phyloP scores from a whole-genome alignment of 92 coral and sea anemone species.

The Palythoa caribaeorum region DNA sequence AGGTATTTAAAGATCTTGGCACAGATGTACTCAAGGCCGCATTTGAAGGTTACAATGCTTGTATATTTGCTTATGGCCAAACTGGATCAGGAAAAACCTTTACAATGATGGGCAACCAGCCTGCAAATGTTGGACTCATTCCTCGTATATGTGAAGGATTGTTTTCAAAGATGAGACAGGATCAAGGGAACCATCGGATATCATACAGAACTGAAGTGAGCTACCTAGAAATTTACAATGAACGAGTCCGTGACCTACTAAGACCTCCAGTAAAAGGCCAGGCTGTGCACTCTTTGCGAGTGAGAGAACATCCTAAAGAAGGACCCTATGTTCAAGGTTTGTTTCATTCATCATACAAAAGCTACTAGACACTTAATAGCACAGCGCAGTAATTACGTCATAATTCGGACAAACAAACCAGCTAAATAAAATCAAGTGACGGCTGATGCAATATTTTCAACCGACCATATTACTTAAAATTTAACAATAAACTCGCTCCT shows the following conservation, averaged over 20 bases:
- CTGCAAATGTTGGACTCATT: slow-evolving; percentile 84
- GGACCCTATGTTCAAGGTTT: slow-evolving; percentile 99
- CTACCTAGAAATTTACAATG: slow-evolving; percentile 95
- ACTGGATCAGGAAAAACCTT: slow-evolving; percentile 98
- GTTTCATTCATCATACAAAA: not conserved
- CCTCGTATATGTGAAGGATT: slow-evolving; percentile 97
- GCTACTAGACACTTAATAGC: too few relatives aligned
- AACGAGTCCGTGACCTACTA: slow-evolving; percentile 91
- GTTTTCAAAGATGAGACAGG: slow-evolving; percentile 84
- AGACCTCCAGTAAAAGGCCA: slow-evolving; percentile 93
- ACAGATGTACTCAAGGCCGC: slow-evolving; percentile 95
- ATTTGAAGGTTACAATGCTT: slow-evolving; percentile 97
- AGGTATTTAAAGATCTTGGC: slow-evolving; percentile 97
- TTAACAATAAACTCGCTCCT: too few relatives aligned
- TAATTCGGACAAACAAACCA: too few relatives aligned
- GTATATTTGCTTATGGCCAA: slow-evolving; percentile 98
- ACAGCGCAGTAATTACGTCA: too few relatives aligned
- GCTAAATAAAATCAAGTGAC: too few relatives aligned
- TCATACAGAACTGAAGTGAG: slow-evolving; percentile 98
- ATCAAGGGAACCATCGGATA: slow-evolving; percentile 75
- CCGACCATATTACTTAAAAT: too few relatives aligned
- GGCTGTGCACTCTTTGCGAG: slow-evolving; percentile 86
- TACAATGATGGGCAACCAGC: slow-evolving; percentile 93
- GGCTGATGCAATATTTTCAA: too few relatives aligned
- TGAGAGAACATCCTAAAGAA: slow-evolving; percentile 97